A percentile compares a stretch with the other conserved stretches of the same genome.
phyloP scores from a whole-genome alignment of 2,797 vertebrate species.

The Thaleichthys pacificus region DNA sequence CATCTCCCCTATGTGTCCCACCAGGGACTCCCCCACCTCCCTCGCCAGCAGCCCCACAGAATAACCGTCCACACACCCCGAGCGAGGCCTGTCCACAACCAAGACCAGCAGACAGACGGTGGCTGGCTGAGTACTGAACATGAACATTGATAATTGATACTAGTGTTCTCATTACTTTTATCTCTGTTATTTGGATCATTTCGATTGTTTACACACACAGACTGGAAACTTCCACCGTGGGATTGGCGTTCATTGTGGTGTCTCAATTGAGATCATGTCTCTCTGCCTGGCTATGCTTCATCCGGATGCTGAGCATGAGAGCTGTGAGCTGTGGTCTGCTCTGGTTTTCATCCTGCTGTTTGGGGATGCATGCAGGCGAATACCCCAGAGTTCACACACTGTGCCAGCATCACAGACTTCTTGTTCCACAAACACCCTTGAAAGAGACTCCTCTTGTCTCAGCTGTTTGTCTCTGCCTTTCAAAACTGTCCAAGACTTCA shows the following conservation, averaged over 20 bases:
- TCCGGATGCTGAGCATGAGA: slow-evolving; percentile 27
- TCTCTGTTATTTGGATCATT: slow-evolving; percentile 47
- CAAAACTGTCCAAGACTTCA: slow-evolving; percentile 26
- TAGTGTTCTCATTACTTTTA: slow-evolving; percentile 50
- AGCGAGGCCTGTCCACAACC: slow-evolving; percentile 48
- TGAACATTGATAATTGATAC: slow-evolving; percentile 45
- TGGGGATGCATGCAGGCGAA: slow-evolving; percentile 52
- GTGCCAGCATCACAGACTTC: slow-evolving; percentile 37
- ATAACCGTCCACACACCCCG: slow-evolving; percentile 42
- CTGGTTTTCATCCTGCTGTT: slow-evolving; percentile 32
- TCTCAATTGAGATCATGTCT: slow-evolving; percentile 37
- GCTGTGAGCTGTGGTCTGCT: slow-evolving; percentile 14
- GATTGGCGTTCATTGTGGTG: slow-evolving; percentile 42
- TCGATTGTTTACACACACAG: slow-evolving; percentile 55
- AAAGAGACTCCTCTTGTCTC: slow-evolving; percentile 20
- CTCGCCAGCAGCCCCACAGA: slow-evolving; percentile 81
- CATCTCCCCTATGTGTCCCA: slow-evolving; percentile 81
- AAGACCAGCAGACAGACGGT: slow-evolving; percentile 45
- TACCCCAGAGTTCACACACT: slow-evolving; percentile 29
- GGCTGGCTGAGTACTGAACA: slow-evolving; percentile 37
- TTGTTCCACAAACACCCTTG: slow-evolving; percentile 31
- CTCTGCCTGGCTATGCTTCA: slow-evolving; percentile 40
- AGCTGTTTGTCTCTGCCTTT: slow-evolving; percentile 28
- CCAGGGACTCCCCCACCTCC: slow-evolving; percentile 63
- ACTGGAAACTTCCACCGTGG: slow-evolving; percentile 31